Percentiles rank a stretch among this genome's conserved stretches.
Conservation (phyloP, 2,797 vertebrate genomes). For the Kryptopterus vitreolus region DNA sequence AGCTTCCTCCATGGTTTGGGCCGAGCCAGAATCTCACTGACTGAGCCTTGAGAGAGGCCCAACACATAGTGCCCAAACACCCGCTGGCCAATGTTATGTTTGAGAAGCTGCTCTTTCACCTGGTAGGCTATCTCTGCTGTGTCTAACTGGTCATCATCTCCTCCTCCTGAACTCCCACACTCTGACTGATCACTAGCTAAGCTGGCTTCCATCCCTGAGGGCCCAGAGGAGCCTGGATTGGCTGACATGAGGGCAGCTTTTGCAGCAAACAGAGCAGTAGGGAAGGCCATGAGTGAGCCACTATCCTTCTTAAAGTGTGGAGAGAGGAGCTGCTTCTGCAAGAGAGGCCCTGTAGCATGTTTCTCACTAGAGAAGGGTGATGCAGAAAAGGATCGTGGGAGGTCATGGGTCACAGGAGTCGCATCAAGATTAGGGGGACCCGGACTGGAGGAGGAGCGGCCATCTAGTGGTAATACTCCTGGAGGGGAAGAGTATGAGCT, state of each 20-base stretch:
- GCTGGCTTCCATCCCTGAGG: constrained; percentile 67
- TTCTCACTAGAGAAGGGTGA: constrained; percentile 82
- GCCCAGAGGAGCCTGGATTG: constrained; percentile 62
- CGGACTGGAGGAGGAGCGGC: constrained; percentile 77
- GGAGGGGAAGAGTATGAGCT: constrained; percentile 82
- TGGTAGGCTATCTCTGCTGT: constrained; percentile 96
- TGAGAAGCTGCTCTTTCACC: constrained; percentile 97
- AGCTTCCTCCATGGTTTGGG: constrained; percentile 99
- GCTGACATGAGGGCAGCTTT: constrained; percentile 76
- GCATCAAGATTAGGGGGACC: constrained; percentile 70
- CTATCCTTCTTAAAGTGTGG: constrained; percentile 83
- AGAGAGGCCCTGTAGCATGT: constrained; percentile 74
- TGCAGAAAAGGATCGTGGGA: constrained; percentile 78
- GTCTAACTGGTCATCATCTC: constrained; percentile 91
- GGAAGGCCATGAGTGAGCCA: constrained; percentile 70
- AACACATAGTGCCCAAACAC: constrained; percentile 98
- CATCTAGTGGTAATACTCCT: constrained; percentile 70
- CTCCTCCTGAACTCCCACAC: constrained; percentile 66
- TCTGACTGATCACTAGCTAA: constrained; percentile 81
- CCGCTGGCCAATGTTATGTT: constrained; percentile 97
- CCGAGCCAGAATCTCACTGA: constrained; percentile 96
- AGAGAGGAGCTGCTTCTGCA: constrained; percentile 80
- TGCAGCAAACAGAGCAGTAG: constrained; percentile 80
- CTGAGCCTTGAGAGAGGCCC: constrained; percentile 95
- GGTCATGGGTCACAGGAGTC: constrained; percentile 68